Conservation (phyloP, 2,888 invertebrate genomes). For the Enchytraeus crypticus region DNA sequence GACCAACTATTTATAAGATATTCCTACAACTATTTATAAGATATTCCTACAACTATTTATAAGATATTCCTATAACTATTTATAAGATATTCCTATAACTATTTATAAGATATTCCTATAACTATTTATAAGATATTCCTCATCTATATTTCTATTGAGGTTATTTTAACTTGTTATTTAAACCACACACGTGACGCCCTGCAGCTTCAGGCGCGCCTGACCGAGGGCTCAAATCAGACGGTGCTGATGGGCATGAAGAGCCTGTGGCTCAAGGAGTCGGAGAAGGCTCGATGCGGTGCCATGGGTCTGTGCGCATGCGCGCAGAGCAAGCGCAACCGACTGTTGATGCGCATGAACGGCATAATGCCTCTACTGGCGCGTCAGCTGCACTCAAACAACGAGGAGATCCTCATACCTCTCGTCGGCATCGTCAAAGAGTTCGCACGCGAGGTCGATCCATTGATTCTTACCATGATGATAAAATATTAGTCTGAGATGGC, state of each 20-base stretch:
- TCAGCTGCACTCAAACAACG: background rate
- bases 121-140: too few species aligned
- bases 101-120: too few species aligned
- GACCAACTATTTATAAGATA: too few species aligned
- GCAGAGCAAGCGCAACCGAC: background rate
- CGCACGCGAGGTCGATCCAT: constrained; percentile 1
- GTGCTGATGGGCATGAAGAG: background rate
- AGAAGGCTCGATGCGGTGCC: background rate
- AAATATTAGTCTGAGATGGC: too few species aligned
- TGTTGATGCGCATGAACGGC: constrained; percentile 2
- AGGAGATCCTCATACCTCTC: background rate
- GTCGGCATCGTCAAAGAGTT: constrained; percentile 7
- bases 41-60: too few species aligned
- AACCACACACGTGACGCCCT: too few species aligned
- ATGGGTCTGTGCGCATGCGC: background rate
- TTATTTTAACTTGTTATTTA: too few species aligned
- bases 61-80: too few species aligned
- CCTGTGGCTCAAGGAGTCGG: background rate
- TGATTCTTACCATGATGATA: too few species aligned
- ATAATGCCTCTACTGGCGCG: constrained; percentile 1
- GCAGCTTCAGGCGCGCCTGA: background rate
- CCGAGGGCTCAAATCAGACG: background rate
- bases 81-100: too few species aligned
- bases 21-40: too few species aligned
- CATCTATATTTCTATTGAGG: too few species aligned